These are phyloP conservation scores for Drosophila quinaria DNA, from an alignment of 2,888 invertebrate species.

Conservation along the genomic window DNA sequence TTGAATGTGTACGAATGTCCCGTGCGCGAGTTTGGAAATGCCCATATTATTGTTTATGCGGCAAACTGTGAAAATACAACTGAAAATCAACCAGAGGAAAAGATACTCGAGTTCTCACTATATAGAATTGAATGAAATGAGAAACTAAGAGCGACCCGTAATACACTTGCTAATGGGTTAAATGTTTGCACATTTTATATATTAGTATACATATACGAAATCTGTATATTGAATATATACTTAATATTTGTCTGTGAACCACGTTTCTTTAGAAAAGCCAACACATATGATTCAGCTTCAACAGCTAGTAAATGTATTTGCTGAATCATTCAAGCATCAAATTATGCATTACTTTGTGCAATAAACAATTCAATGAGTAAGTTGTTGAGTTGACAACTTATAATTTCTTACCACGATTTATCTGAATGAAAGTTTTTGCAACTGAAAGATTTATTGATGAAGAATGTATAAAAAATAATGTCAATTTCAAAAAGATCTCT, in stretches of 20 bases:
- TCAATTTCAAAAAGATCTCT: not conserved
- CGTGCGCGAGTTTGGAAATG: too few relatives aligned
- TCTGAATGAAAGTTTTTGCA: not conserved
- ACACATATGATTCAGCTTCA: slow-evolving; percentile 26
- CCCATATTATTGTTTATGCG: slow-evolving; percentile 13
- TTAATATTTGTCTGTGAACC: slow-evolving; percentile 42
- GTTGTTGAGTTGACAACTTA: not conserved
- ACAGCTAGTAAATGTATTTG: not conserved
- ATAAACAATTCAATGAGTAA: slow-evolving; percentile 25
- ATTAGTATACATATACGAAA: slow-evolving; percentile 7
- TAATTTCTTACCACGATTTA: slow-evolving; percentile 1
- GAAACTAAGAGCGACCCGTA: not conserved
- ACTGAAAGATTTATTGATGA: not conserved
- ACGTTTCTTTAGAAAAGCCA: slow-evolving; percentile 13
- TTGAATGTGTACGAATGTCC: too few relatives aligned
- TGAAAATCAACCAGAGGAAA: slow-evolving; percentile 2
- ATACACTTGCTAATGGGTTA: slow-evolving; percentile 42
- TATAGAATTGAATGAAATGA: not conserved
- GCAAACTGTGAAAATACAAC: slow-evolving; percentile 19
- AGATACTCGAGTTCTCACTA: not conserved
- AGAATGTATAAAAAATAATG: not conserved
- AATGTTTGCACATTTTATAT: slow-evolving; percentile 14
- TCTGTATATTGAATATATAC: not conserved
- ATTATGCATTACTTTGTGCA: slow-evolving; percentile 5
- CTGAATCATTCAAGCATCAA: slow-evolving; percentile 52